A percentile compares a stretch with the other conserved stretches of the same genome.
phyloP scores from a whole-genome alignment of 1,140 invertebrate genomes.

The Drosophila trapezifrons region DNA sequence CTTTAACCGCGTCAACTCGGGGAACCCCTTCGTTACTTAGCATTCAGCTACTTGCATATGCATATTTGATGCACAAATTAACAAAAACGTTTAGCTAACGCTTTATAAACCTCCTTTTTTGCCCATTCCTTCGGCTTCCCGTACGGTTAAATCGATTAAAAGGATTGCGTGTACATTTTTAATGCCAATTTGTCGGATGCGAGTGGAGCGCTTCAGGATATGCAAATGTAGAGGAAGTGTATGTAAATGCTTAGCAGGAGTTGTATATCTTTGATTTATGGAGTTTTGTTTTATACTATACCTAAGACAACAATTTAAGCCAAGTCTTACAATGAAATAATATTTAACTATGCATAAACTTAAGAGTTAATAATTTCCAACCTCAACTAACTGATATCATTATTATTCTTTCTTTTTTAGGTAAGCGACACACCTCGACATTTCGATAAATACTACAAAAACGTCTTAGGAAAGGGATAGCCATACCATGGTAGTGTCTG shows the following conservation, averaged over 20 bases:
- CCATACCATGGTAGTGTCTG: conserved; percentile 18
- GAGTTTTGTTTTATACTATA: neutral
- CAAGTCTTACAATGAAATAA: neutral
- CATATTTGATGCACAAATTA: conserved; percentile 49
- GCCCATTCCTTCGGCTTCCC: conserved; percentile 9
- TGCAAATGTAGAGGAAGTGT: conserved; percentile 30
- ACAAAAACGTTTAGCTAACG: conserved; percentile 47
- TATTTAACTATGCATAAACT: neutral
- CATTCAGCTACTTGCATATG: conserved; percentile 35
- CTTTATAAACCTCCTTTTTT: conserved; percentile 6
- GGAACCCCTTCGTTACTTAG: conserved; percentile 11
- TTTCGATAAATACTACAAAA: neutral
- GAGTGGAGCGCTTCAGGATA: conserved; percentile 25
- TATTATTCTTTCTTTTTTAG: conserved; percentile 38
- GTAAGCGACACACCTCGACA: conserved; percentile 51
- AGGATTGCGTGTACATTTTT: conserved; percentile 65
- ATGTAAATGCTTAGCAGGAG: conserved; percentile 9
- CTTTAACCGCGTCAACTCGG: conserved; percentile 5
- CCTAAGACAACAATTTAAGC: neutral
- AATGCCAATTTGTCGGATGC: conserved; percentile 54
- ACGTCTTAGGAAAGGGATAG: conserved; percentile 7
- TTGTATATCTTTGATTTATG: neutral
- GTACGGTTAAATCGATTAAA: conserved; percentile 62
- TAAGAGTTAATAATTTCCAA: neutral
- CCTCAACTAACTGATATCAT: neutral